Evolutionary conservation across 1,140 invertebrate species (phyloP).

Genomic region (Drosophila santomea): DNA sequence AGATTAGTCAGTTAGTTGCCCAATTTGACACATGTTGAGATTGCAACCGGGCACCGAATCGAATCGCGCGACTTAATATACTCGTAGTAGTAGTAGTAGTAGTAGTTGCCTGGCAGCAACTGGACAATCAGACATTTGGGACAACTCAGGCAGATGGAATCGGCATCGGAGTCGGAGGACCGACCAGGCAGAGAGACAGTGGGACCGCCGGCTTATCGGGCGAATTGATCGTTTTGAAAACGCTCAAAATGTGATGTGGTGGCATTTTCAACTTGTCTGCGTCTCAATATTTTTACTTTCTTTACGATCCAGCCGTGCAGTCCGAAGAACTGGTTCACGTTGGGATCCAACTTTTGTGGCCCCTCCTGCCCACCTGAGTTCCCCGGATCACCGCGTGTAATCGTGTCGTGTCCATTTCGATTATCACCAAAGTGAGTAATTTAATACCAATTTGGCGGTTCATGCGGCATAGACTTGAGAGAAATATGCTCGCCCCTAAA

Average conservation of each 20-base stretch:
- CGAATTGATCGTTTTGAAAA: slow-evolving; percentile 84
- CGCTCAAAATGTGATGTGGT: slow-evolving; percentile 84
- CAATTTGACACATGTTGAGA: slow-evolving; percentile 80
- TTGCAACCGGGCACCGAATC: slow-evolving; percentile 28
- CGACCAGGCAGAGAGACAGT: too few relatives aligned
- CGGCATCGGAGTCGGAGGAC: not conserved
- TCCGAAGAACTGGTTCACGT: slow-evolving; percentile 73
- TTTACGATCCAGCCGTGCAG: slow-evolving; percentile 58
- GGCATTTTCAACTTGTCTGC: slow-evolving; percentile 84
- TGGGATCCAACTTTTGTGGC: slow-evolving; percentile 13
- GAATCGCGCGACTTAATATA: slow-evolving; percentile 20
- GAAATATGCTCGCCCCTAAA: slow-evolving; percentile 79
- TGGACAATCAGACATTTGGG: not conserved
- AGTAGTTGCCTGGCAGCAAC: slow-evolving; percentile 35
- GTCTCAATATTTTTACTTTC: slow-evolving; percentile 83
- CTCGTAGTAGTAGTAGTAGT: too few relatives aligned
- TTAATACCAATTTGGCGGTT: slow-evolving; percentile 80
- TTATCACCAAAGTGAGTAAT: slow-evolving; percentile 84
- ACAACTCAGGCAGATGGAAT: not conserved
- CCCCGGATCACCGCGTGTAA: slow-evolving; percentile 41
- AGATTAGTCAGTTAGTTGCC: slow-evolving; percentile 82
- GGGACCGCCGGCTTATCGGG: slow-evolving; percentile 67
- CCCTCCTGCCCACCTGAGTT: slow-evolving; percentile 7
- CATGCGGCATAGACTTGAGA: slow-evolving; percentile 73
- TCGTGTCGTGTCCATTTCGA: slow-evolving; percentile 83